Evolutionary conservation across 2,113 vertebrate species (phyloP).

Genomic region (Trichomycterus rosablanca): DNA sequence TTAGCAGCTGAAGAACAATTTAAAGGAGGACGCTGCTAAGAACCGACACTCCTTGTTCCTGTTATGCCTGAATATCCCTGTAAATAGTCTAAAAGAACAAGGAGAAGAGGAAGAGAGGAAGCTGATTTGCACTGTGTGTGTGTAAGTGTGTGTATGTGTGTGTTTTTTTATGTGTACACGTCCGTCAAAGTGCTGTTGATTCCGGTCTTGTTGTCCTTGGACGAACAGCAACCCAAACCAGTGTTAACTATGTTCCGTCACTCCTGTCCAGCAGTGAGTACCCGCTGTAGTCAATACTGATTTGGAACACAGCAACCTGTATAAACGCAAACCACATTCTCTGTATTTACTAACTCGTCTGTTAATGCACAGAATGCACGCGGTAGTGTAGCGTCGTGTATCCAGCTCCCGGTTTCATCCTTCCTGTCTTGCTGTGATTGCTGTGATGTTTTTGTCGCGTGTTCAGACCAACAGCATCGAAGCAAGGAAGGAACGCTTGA

Average conservation of each 20-base stretch:
- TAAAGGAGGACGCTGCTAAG: background rate
- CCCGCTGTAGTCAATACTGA: conserved; percentile 48
- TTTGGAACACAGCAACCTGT: conserved; percentile 12
- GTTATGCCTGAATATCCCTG: conserved; percentile 34
- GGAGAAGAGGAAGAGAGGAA: conserved; percentile 41
- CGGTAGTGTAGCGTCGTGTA: background rate
- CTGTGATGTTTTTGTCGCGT: conserved; percentile 33
- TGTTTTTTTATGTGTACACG: conserved; percentile 56
- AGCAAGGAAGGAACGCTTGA: background rate
- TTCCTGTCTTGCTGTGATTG: conserved; percentile 24
- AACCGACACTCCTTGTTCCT: conserved; percentile 17
- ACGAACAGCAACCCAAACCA: conserved; percentile 9
- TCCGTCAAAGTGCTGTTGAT: conserved; percentile 61
- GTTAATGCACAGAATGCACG: conserved; percentile 4
- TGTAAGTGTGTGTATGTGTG: conserved; percentile 51
- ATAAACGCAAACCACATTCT: background rate
- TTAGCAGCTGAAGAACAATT: background rate
- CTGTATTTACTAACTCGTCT: background rate
- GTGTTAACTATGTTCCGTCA: no score
- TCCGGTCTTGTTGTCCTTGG: conserved; percentile 39
- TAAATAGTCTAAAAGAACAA: conserved; percentile 19
- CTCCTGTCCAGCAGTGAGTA: conserved; percentile 18
- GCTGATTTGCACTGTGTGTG: conserved; percentile 66
- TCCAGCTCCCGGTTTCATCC: conserved; percentile 19
- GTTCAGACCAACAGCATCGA: conserved; percentile 10